These are phyloP conservation scores for Ia io DNA, from an alignment of 2,113 vertebrate genomes.

Conservation along the genomic window DNA sequence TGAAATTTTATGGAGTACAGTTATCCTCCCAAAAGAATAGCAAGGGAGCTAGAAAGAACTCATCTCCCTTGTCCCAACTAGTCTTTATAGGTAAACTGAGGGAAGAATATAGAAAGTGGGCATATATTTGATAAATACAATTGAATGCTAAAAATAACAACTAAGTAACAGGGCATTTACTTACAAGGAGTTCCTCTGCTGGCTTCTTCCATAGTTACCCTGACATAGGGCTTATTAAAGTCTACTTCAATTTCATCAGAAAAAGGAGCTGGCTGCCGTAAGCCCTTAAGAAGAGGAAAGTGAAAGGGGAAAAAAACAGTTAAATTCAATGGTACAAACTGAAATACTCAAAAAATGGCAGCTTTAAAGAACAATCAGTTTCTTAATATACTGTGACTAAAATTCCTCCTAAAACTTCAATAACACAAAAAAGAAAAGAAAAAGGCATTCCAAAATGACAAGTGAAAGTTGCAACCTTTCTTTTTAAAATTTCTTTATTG, in stretches of 20 bases:
- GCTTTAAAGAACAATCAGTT: conserved; percentile 43
- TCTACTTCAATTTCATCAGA: conserved; percentile 91
- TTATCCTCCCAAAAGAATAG: conserved; percentile 8
- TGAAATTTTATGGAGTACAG: neutral
- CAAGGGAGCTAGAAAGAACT: neutral
- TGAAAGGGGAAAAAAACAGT: neutral
- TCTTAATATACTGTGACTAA: neutral
- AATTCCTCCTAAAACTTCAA: conserved; percentile 5
- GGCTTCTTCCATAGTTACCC: conserved; percentile 94
- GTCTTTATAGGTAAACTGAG: neutral
- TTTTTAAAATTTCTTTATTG: too few relatives aligned
- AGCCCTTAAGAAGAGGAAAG: conserved; percentile 82
- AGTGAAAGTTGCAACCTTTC: neutral
- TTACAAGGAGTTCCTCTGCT: conserved; percentile 91
- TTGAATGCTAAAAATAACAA: conserved; percentile 22
- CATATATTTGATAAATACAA: conserved; percentile 17
- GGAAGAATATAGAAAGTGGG: neutral
- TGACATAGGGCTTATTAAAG: conserved; percentile 87
- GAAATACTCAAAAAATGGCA: neutral
- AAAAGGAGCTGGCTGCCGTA: conserved; percentile 92
- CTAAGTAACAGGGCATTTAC: conserved; percentile 64
- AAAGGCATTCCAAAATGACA: neutral
- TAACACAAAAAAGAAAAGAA: neutral
- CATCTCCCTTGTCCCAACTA: neutral
- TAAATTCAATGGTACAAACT: neutral